phyloP scores from a whole-genome alignment of 2,888 invertebrate species.

The Morpho deidamia region DNA sequence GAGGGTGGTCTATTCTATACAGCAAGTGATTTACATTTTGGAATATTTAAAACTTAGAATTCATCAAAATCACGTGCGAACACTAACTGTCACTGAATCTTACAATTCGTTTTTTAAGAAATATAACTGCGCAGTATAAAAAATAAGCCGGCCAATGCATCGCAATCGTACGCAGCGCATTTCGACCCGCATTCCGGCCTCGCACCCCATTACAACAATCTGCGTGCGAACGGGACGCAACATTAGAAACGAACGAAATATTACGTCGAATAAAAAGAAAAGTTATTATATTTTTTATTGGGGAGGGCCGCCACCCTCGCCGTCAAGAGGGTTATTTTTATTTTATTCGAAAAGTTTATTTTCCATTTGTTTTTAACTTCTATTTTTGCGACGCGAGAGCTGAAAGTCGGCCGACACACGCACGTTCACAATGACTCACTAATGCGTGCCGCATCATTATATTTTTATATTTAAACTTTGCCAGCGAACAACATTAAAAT shows the following conservation, averaged over 20 bases:
- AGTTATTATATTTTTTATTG: slow-evolving; percentile 79
- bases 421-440: slow-evolving; percentile 74
- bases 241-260: slow-evolving; percentile 73
- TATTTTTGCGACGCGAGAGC: slow-evolving; percentile 69
- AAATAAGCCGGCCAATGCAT: background rate
- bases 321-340: slow-evolving; percentile 77
- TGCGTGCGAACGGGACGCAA: slow-evolving; percentile 60
- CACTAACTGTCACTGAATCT: too few species aligned
- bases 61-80: too few species aligned
- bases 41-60: too few species aligned
- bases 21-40: too few species aligned
- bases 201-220: slow-evolving; percentile 68
- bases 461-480: slow-evolving; percentile 77
- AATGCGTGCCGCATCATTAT: slow-evolving; percentile 74
- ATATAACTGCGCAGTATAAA: too few species aligned
- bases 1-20: too few species aligned
- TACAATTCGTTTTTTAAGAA: too few species aligned
- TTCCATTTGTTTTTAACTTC: slow-evolving; percentile 76
- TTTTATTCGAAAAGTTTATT: slow-evolving; percentile 78
- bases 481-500: slow-evolving; percentile 71
- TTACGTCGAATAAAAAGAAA: slow-evolving; percentile 77
- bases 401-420: slow-evolving; percentile 57
- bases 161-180: slow-evolving; percentile 21
- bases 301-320: slow-evolving; percentile 74
- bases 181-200: slow-evolving; percentile 30